Conservation (phyloP, 2,113 vertebrate genomes). For the Xyliphius kryptos region DNA sequence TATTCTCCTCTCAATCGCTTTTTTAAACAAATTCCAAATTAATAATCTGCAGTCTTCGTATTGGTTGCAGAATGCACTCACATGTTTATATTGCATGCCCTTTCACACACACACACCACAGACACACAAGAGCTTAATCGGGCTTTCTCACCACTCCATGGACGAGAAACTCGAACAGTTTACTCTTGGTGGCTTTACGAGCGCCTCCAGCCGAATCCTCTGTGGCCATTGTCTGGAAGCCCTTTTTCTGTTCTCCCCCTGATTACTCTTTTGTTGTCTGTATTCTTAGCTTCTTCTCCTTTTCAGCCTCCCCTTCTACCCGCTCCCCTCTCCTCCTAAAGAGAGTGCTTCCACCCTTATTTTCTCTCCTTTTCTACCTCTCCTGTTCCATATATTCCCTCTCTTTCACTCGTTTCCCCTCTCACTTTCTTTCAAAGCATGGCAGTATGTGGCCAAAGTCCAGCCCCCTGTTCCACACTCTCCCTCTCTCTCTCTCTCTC, state of each 20-base stretch:
- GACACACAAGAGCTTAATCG: background rate
- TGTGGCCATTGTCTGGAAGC: constrained; percentile 70
- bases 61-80: constrained; percentile 5
- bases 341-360: constrained; percentile 34
- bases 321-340: constrained; percentile 36
- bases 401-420: constrained; percentile 27
- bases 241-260: constrained; percentile 32
- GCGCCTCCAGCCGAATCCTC: constrained; percentile 94
- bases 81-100: constrained; percentile 15
- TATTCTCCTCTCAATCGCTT: no score
- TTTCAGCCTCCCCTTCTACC: constrained; percentile 53
- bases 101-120: constrained; percentile 16
- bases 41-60: no score
- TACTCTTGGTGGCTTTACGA: constrained; percentile 99
- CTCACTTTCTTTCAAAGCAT: constrained; percentile 35
- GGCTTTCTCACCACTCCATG: constrained; percentile 95
- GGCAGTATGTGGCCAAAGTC: constrained; percentile 39
- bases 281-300: constrained; percentile 51
- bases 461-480: constrained; percentile 59
- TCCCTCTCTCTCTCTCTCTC: constrained; percentile 19
- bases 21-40: no score
- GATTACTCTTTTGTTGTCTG: constrained; percentile 60
- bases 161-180: constrained; percentile 99
- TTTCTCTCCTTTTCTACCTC: constrained; percentile 54
- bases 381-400: no score